Evolutionary conservation across 2,888 invertebrate genomes (phyloP), one percentile per base, ranked within the genome.

Genomic region (Drosophila fungiperda): DNA sequence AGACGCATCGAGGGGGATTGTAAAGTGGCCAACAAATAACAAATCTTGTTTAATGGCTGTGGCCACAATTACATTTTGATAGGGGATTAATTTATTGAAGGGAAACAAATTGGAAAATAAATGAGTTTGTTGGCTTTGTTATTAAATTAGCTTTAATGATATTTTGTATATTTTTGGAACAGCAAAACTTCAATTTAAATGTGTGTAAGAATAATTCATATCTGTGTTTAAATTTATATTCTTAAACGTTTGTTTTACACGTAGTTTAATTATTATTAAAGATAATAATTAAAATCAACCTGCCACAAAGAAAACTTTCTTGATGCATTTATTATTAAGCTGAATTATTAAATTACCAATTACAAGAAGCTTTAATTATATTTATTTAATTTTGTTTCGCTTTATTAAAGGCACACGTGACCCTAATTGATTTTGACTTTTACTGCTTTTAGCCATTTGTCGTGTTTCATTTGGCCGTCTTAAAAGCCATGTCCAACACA

Each of bases 31-130:
- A 45, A n/a, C 20, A 26, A 36, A 68, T 55, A 40, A 55, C 55
- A 55, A 55, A 42, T 68, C 57, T 57, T 40, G 23, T 42, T 68
- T 42, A 68, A 50, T 55, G 48, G 33, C 3, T 55, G 20, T 78
- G 67, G 68, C 60, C 63, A 75, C 73, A 82, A 79, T 84, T 74
- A 64, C 66, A 66, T 68, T 69, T 68, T 69, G 60, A 74, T 78
- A 65, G 67, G 52, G 12, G 38, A 54, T 73, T 63, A 69, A 60
- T 72, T 74, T 72, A 68, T 82, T 59, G 73, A 67, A 8, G n/a
- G 3, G 20, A 7, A 7, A 17, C 17, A 9, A 17, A 26, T 2
- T 2, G 26, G 4, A 32, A 32, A 20, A 2, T 38, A 1, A 38
- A n/a, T 26, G 23, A 26, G 23, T 26, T 36, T 36, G 17, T 17